Evolutionary conservation across 2,797 vertebrate genomes (phyloP), one percentile per base, ranked within the genome.

Genomic region (Acanthurus lineatus): DNA sequence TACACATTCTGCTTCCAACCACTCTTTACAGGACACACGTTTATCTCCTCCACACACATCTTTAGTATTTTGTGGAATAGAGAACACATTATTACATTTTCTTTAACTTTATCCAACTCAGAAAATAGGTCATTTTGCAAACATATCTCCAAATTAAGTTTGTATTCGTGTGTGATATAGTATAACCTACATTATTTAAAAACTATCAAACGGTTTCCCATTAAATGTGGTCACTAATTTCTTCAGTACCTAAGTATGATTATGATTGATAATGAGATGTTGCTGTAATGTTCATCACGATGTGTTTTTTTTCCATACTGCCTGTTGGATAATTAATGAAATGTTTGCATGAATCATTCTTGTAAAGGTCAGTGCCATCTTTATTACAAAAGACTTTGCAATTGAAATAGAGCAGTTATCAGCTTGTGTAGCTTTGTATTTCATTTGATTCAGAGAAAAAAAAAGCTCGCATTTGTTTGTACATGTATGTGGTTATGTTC

Each of bases 31-130:
- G 47, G 7, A 71, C 54, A 63, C 56, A 12, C 60, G n/a, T 59
- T 28, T 61, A 54, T 72, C 20, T 72, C 73, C 66, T 58, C 47
- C 12, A 11, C 9, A 17, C n/a, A 25, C 56, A 64, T n/a, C 14
- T 74, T 70, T 63, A 71, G 15, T 51, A 56, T 68, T 76, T 83
- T 82, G 19, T 84, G 42, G 32, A 35, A 35, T 58, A 10, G 45
- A 42, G 69, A 49, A 59, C 61, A 49, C 32, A 61, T 65, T 61
- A 35, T 35, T 35, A 35, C 32, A 35, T 35, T 66, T 70, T 58
- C 19, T 45, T 2, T 32, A 28, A 48, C 6, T 32, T 49, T 22
- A 57, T 48, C 20, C 20, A 35, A 16, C 6, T 12, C 10, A 47
- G 1, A 48, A 62, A 54, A 48, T n/a, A 11, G 22, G 8, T 70